Base-by-base conservation (phyloP, 2,797 vertebrate species). In the Arrhamphus sclerolepis region DNA sequence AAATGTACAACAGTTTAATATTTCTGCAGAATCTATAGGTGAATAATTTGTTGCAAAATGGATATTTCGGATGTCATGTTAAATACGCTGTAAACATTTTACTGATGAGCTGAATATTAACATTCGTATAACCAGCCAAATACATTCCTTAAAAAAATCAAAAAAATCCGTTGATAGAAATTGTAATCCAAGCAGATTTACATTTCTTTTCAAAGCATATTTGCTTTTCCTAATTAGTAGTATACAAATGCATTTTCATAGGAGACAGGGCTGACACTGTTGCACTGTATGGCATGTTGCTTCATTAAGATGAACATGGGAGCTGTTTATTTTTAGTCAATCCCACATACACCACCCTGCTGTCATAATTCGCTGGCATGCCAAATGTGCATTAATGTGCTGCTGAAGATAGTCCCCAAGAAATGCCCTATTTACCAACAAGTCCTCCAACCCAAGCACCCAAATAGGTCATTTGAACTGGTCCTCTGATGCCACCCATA, bases 261-360 rank as follows among this genome's bases (percentile, higher is more conserved):
- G 18, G 22, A 56, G 56, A 62, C 6, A 19, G 31, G 28, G 39
- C 7, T 76, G 63, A 62, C 70, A 72, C 64, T 60, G 67, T 63
- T 51, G 65, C 61, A 26, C 72, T 46, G 58, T 41, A 44, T 65
- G 63, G 21, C 60, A 67, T 56, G 54, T 52, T 81, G 48, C 48
- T 66, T 74, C 46, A 76, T 66, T 69, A 58, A 49, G 47, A 73
- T 38, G 60, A 73, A 71, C 63, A 71, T 55, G 68, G 54, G 56
- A 48, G 69, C 59, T 41, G 53, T 62, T 75, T 76, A 72, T 76
- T 80, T 82, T 78, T 72, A 72, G 72, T 61, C 56, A 44, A 63
- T 72, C 54, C 48, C 64, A 66, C 62, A 46, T 57, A 62, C 68
- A 69, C 24, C 63, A 72, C 49, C 61, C 65, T 70, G 75, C 75